Evolutionary conservation across 92 coral and sea anemone genomes (phyloP).

Genomic region (Muricea muricata): DNA sequence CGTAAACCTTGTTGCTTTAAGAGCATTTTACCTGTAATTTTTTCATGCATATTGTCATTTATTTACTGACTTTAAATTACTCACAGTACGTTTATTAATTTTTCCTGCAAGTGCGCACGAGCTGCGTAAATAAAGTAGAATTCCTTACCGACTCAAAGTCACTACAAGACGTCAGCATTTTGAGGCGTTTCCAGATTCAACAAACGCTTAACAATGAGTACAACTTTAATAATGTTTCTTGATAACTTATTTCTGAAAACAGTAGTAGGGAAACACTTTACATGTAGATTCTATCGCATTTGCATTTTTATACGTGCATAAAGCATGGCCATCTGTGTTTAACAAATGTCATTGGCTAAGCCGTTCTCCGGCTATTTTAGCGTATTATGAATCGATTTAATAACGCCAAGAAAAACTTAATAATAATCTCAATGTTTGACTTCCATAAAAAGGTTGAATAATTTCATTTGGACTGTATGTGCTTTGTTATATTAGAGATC

Average conservation of each 20-base stretch:
- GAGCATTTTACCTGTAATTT: too few species aligned
- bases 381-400: background rate
- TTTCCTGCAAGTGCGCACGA: background rate
- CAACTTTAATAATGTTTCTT: too few species aligned
- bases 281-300: background rate
- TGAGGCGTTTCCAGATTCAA: background rate
- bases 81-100: background rate
- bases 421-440: background rate
- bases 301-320: background rate
- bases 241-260: background rate
- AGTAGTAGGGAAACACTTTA: background rate
- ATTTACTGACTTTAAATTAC: background rate
- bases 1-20: too few species aligned
- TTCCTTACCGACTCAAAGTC: constrained; percentile 20
- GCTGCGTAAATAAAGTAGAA: background rate
- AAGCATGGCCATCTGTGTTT: constrained; percentile 1
- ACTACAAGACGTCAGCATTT: constrained; percentile 17
- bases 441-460: background rate
- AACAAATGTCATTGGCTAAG: constrained; percentile 9
- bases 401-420: background rate
- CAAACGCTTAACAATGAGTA: background rate
- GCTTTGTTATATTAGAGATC: too few species aligned
- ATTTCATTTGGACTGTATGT: too few species aligned
- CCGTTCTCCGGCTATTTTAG: background rate
- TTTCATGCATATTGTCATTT: background rate